Percentiles rank a stretch among this genome's conserved stretches.
Conservation (phyloP, 2,113 vertebrate species). For the Tiliqua scincoides region DNA sequence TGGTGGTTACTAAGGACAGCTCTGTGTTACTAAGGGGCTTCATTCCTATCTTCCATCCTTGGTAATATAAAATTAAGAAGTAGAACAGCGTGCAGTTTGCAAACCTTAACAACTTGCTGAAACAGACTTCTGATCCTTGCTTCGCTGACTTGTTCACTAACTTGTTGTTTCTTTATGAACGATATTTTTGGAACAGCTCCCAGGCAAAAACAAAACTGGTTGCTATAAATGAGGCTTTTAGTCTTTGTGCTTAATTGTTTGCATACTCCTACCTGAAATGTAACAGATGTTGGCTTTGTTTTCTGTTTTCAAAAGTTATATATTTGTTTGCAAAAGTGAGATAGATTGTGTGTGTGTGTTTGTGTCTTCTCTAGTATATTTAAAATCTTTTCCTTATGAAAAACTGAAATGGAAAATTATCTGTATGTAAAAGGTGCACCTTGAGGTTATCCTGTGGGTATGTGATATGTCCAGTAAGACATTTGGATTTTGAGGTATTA, state of each 20-base stretch:
- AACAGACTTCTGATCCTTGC: fast-evolving
- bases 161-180: not conserved
- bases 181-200: not conserved
- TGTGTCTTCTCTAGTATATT: not conserved
- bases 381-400: conserved; percentile 2
- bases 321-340: no score
- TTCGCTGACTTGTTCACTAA: not conserved
- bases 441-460: not conserved
- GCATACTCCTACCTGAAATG: not conserved
- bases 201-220: not conserved
- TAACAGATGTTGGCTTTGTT: not conserved
- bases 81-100: not conserved
- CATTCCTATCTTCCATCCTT: not conserved
- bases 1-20: not conserved
- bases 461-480: not conserved
- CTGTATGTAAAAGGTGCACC: not conserved
- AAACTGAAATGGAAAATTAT: not conserved
- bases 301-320: not conserved
- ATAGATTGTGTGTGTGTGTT: no score
- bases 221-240: not conserved
- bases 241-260: not conserved
- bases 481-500: no score
- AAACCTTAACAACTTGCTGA: not conserved
- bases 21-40: not conserved
- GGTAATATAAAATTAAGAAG: not conserved